Evolutionary conservation across 2,113 vertebrate genomes (phyloP).

Genomic region (Phalacrocorax aristotelis): DNA sequence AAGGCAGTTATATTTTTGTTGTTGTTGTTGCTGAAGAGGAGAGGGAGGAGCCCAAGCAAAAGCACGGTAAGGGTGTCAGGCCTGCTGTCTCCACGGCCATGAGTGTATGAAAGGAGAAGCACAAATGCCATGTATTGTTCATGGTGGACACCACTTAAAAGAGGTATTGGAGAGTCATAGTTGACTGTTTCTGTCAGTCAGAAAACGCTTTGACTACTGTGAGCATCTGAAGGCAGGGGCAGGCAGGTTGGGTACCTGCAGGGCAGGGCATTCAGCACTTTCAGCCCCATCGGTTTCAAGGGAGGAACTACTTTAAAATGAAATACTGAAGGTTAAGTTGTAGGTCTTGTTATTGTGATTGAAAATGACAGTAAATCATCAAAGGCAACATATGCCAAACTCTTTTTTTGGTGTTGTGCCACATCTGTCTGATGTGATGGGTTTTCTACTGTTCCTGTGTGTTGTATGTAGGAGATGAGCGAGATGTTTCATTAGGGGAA

Average conservation of each 20-base stretch:
- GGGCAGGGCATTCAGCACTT: not conserved
- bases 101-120: not conserved
- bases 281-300: not conserved
- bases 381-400: not conserved
- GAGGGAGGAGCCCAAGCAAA: not conserved
- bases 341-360: not conserved
- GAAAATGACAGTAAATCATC: not conserved
- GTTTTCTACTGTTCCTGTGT: not conserved
- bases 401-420: not conserved
- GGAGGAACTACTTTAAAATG: not conserved
- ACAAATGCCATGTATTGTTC: not conserved
- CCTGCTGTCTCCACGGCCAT: not conserved
- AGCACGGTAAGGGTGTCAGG: not conserved
- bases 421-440: not conserved
- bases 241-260: accelerated
- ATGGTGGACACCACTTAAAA: not conserved
- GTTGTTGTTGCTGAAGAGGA: not conserved
- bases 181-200: accelerated
- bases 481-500: not conserved
- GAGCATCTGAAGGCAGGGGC: not conserved
- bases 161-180: not conserved
- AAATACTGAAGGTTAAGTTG: not conserved
- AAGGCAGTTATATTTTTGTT: not conserved
- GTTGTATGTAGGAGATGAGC: not conserved
- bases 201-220: not conserved